Base-by-base conservation (phyloP, 2,797 vertebrate species). In the Alca torda region DNA sequence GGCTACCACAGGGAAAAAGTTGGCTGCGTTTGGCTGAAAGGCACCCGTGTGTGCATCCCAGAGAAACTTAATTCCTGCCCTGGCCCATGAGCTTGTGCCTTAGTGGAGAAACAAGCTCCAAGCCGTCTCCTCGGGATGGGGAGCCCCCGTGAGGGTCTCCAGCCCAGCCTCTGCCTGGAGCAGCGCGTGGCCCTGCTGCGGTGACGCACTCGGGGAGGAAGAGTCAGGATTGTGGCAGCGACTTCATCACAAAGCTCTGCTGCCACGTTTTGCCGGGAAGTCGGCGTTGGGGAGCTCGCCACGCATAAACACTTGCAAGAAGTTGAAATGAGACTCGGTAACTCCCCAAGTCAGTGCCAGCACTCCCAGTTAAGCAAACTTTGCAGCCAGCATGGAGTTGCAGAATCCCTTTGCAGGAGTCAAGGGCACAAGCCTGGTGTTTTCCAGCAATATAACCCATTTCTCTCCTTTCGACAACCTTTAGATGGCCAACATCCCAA, bases 31-130 rank as follows among this genome's bases (percentile, higher is more conserved):
- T 59, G 57, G 88, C 46, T 53, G 41, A 56, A 73, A 78, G 43
- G 33, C 6, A 7, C 10, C n/a, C 3, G 0, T 1, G 16, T n/a
- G 14, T 1, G 0, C n/a, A 31, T 65, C 60, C 53, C 15, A 1
- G n/a, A 53, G 26, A 89, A 86, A 89, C 51, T 76, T 65, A 14
- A 54, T 45, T 64, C 50, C 73, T 87, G 50, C 54, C 60, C 67
- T 60, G 21, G 50, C 16, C 73, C 73, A 15, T 1, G 3, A 88
- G 45, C n/a, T 91, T 2, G 3, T 67, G 46, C 19, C 65, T 86
- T 13, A 11, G 59, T 13, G 6, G 31, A 68, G 54, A 67, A 20
- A 60, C 3, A 11, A 83, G 43, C 76, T 80, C 56, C 64, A 31
- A 31, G 68, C 30, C 0, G 1, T 30, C 18, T 87, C 33, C 83